phyloP scores from a whole-genome alignment of 2,113 vertebrate genomes.

The Vulpes vulpes region DNA sequence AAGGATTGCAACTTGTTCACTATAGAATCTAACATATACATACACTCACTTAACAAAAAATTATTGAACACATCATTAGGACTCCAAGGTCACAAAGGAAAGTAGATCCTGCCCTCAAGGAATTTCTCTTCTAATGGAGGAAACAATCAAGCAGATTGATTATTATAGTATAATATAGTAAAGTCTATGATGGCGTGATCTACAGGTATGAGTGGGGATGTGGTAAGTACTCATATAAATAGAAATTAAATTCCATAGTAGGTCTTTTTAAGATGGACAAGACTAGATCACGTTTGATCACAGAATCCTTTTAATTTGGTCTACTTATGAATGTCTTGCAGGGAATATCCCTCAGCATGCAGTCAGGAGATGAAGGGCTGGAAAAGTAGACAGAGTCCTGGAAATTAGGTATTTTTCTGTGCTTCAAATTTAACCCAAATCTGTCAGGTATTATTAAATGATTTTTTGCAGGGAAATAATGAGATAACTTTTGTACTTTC shows the following conservation, averaged over 20 bases:
- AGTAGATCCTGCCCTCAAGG: neutral
- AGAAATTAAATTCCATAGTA: neutral
- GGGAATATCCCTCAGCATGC: neutral
- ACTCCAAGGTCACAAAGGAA: constrained; percentile 36
- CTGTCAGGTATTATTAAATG: constrained; percentile 17
- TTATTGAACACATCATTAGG: neutral
- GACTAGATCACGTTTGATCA: neutral
- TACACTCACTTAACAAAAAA: constrained; percentile 11
- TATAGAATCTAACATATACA: neutral
- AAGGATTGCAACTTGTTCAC: neutral
- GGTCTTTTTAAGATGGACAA: neutral
- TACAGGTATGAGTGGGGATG: neutral
- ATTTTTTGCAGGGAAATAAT: constrained; percentile 28
- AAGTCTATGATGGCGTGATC: neutral
- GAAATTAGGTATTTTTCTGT: constrained; percentile 19
- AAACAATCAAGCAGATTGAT: neutral
- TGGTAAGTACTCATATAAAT: neutral
- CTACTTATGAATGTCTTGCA: neutral
- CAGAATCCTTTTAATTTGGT: constrained; percentile 27
- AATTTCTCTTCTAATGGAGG: constrained; percentile 31
- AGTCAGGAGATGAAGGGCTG: constrained; percentile 3
- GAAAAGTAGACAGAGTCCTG: constrained; percentile 13
- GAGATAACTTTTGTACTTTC: neutral
- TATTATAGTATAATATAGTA: neutral
- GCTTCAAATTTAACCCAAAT: constrained; percentile 55